Base-by-base conservation (phyloP, 2,797 vertebrate genomes). In the Tenualosa thibaudeaui region DNA sequence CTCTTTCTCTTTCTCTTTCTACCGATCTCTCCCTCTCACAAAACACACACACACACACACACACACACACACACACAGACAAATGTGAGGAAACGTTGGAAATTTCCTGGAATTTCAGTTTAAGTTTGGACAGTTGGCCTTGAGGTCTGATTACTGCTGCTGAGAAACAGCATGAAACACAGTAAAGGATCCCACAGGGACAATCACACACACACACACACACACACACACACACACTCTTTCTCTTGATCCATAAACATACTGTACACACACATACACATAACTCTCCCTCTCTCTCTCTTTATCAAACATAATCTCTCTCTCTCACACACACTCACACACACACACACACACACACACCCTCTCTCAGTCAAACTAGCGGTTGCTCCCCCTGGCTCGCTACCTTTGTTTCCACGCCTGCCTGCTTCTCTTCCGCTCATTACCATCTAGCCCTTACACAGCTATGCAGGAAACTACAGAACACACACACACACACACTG, bases 171-270 rank as follows among this genome's bases (percentile, higher is more conserved):
- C n/a, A 58, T 31, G 0, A 83, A 50, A 60, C 56, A n/a, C 22
- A 22, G 56, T 60, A 58, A 5, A 75, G 19, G 56, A 12, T 31
- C 78, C 31, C 62, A 24, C 51, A 10, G 24, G 49, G 22, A 37
- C n/a, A n/a, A n/a, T n/a, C n/a, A 89, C 82, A 88, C 24, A 83
- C 50, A 71, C 26, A 83, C 26, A 65, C 8, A 49, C 43, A 89
- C 58, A 83, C 22, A 65, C 9, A 84, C 17, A 24, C 31, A 31
- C 31, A 31, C 31, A 31, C 31, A 31, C 31, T 31, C 31, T 31
- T 31, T 1, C 1, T 31, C 31, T 31, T 31, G 31, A 31, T 31
- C 31, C 0, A 31, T 31, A 31, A 31, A 1, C 31, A 31, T 31
- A 31, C 31, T 31, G 31, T 31, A 31, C 31, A 31, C 31, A 31